Conservation (phyloP, 2,113 vertebrate genomes). For the Nannobrachium achirus region DNA sequence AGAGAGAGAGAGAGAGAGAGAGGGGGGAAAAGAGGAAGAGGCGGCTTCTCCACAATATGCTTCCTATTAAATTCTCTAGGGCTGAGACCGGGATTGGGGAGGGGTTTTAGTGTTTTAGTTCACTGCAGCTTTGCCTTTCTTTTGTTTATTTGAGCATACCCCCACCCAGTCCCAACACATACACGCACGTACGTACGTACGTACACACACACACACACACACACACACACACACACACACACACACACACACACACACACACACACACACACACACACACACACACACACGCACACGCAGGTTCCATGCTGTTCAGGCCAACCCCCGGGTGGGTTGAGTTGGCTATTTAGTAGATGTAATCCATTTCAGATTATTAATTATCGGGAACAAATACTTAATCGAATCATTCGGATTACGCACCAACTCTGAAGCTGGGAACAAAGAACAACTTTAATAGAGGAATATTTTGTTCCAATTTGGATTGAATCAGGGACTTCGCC, state of each 20-base stretch:
- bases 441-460: too few species aligned
- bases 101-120: conserved; percentile 51
- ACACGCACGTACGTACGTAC: not conserved
- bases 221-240: conserved; percentile 4
- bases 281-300: conserved; percentile 2
- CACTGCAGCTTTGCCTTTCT: conserved; percentile 46
- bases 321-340: not conserved
- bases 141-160: conserved; percentile 24
- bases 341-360: too few species aligned
- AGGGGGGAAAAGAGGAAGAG: conserved; percentile 12
- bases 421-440: too few species aligned
- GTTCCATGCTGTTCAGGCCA: not conserved
- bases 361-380: too few species aligned
- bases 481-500: too few species aligned
- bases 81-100: conserved; percentile 48
- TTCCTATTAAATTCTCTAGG: conserved; percentile 65
- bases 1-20: conserved; percentile 15
- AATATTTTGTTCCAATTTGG: too few species aligned
- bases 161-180: conserved; percentile 29
- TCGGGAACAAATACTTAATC: too few species aligned
- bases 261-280: not conserved
- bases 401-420: too few species aligned
- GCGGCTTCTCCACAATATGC: conserved; percentile 59
- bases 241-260: not conserved
- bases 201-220: not conserved